Base-by-base conservation (phyloP, 2,113 vertebrate species). In the Sisor rabdophorus region DNA sequence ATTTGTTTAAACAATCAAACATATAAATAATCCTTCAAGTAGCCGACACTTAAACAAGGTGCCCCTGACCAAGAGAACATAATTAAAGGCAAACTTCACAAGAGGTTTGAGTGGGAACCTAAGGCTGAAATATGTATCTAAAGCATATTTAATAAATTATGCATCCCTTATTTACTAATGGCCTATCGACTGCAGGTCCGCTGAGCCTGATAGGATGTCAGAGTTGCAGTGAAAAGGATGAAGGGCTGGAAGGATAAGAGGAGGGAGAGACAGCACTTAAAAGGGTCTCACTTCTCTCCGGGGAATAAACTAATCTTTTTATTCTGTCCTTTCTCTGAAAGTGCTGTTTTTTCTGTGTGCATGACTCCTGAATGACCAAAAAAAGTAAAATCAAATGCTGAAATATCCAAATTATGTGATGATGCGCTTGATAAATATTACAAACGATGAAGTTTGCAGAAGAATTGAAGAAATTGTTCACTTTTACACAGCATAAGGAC, bases 81-180 rank as follows among this genome's bases (percentile, higher is more conserved):
- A 93, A 94, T 95, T 94, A 93, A 93, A 93, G 92, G 91, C 89
- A 89, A 89, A 90, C 90, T 92, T 90, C 82, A 82, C 79, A 79
- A 89, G 88, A 93, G 91, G 92, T 90, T 89, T 83, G 90, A 91
- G 88, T 78, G 76, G 90, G 90, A 90, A 93, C 88, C 90, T 79
- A 91, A 92, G 87, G 87, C 93, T 94, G 91, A 94, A 94, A 94
- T 93, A 94, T 94, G 94, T 91, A 95, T 94, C 90, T 55, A 83
- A 86, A 91, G 87, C 88, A 88, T 94, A 94, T 94, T 95, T 95
- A 94, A 95, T 95, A 93, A 95, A 95, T 95, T 90, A 95, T 95
- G 90, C 91, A 91, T 90, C 87, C 86, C 91, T 92, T 93, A 92
- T 94, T 95, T 95, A 94, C 93, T 95, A 95, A 95, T 95, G 94